Conservation (phyloP, 2,797 vertebrate species). For the Vespertilio murinus region DNA sequence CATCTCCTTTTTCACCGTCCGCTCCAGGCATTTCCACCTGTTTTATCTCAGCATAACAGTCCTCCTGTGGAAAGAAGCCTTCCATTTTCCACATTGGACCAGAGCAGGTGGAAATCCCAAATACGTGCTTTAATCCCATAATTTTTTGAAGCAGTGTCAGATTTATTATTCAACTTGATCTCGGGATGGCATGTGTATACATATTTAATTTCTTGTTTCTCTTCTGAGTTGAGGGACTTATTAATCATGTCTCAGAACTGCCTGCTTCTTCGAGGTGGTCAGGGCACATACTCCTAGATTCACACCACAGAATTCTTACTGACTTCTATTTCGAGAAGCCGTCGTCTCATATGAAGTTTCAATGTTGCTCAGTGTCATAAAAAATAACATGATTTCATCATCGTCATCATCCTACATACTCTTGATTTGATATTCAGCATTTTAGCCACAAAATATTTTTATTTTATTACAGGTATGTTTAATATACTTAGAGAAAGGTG, state of each 20-base stretch:
- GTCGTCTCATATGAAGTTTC: not conserved
- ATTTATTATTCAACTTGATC: slow-evolving; percentile 85
- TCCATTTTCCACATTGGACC: slow-evolving; percentile 71
- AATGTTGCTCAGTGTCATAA: slow-evolving; percentile 9
- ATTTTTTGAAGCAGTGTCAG: slow-evolving; percentile 78
- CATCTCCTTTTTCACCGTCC: not conserved
- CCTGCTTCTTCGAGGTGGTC: slow-evolving; percentile 80
- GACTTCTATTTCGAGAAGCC: slow-evolving; percentile 67
- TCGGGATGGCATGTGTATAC: slow-evolving; percentile 82
- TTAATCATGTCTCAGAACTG: slow-evolving; percentile 80
- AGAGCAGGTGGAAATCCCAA: slow-evolving; percentile 74
- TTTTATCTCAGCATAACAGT: slow-evolving; percentile 59
- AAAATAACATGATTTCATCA: not conserved
- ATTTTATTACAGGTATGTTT: not conserved
- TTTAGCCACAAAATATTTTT: not conserved
- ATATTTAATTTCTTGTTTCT: slow-evolving; percentile 84
- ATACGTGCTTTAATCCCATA: slow-evolving; percentile 75
- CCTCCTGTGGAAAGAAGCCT: slow-evolving; percentile 55
- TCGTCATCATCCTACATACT: not conserved
- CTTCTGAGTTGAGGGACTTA: slow-evolving; percentile 76
- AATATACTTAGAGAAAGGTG: not conserved
- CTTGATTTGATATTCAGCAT: not conserved
- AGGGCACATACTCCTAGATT: slow-evolving; percentile 66
- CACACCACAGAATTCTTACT: slow-evolving; percentile 66
- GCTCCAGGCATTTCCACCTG: slow-evolving; percentile 49